Conservation (phyloP, 53 echinoderm and acorn worm species). For the Actinopyga echinites region DNA sequence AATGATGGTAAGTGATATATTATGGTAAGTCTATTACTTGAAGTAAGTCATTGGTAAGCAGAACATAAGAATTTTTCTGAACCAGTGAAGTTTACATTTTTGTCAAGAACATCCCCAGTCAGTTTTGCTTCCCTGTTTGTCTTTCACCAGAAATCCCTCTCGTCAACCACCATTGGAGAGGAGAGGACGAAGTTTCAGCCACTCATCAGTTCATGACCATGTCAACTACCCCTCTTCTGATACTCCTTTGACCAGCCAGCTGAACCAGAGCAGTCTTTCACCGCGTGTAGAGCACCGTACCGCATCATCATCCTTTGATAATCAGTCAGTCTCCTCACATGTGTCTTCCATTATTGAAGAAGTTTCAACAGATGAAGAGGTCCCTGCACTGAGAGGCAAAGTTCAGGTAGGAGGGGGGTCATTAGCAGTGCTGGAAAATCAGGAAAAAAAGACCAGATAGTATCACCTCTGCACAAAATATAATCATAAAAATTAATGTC, state of each 20-base stretch:
- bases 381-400: conserved; percentile 59
- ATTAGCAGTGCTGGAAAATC: no score
- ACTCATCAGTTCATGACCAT: conserved; percentile 25
- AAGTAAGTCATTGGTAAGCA: no score
- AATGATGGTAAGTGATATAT: no score
- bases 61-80: no score
- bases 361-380: conserved; percentile 54
- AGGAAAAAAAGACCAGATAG: no score
- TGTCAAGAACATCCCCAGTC: background rate
- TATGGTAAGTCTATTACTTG: no score
- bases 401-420: conserved; percentile 51
- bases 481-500: no score
- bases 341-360: conserved; percentile 70
- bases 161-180: conserved; percentile 9
- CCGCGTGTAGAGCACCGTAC: conserved; percentile 1
- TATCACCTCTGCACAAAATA: no score
- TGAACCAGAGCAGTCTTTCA: conserved; percentile 41
- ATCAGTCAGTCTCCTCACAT: conserved; percentile 60
- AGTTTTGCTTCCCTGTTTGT: background rate
- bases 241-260: background rate
- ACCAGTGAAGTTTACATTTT: no score
- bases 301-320: conserved; percentile 33
- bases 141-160: conserved; percentile 7
- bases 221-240: background rate
- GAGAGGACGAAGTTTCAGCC: conserved; percentile 37